Base-by-base conservation (phyloP, 2,113 vertebrate genomes). In the Ophthalmolycus amberensis region DNA sequence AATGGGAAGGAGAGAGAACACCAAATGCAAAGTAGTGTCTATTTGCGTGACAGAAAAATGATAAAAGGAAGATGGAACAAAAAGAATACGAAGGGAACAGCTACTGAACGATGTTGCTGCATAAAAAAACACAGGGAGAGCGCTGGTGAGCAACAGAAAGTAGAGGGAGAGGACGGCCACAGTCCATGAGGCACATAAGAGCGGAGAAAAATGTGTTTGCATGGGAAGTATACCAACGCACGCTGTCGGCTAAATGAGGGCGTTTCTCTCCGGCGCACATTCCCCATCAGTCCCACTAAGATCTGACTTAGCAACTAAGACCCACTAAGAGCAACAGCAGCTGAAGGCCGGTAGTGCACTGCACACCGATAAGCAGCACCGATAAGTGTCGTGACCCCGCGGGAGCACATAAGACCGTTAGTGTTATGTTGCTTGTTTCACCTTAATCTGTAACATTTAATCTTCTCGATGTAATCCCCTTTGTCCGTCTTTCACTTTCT, bases 271-370 rank as follows among this genome's bases (percentile, higher is more conserved):
- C 12, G 50, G 37, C 40, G 10, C 82, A 86, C 77, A 86, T 82
- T 86, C 86, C 75, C 89, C 84, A 86, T 88, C 90, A 90, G 85
- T 37, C 78, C 76, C 75, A 85, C 80, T 87, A 50, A 87, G 80
- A 83, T n/a, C n/a, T n/a, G n/a, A n/a, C n/a, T n/a, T n/a, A n/a
- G n/a, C n/a, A n/a, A n/a, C n/a, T n/a, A n/a, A n/a, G n/a, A n/a
- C 78, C 76, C 75, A 85, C 80, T 87, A 50, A 87, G 80, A 83
- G 82, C 60, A 84, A 78, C 79, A 89, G 76, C 83, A 38, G 37
- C 34, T 22, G 29, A 44, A 56, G 70, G 64, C 56, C 34, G n/a
- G 54, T 64, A 4, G 37, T 54, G 54, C 29, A 62, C 59, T 15
- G 50, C 82, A 76, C 75, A 79, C 71, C 4, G 34, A 34, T 34